phyloP scores from a whole-genome alignment of 2,797 vertebrate genomes.

The Coreius guichenoti region DNA sequence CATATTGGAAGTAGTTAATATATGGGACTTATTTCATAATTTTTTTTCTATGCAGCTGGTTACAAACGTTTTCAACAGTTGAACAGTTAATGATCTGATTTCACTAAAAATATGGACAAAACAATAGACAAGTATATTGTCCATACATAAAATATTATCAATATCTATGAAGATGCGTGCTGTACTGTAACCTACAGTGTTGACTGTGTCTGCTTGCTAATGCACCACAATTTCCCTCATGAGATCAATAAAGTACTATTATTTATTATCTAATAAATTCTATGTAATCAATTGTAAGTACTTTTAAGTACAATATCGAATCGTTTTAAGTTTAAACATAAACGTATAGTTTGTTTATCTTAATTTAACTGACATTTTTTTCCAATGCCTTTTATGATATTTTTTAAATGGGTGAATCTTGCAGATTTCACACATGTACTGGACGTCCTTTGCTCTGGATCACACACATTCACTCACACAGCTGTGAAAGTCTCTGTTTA shows the following conservation, averaged over 20 bases:
- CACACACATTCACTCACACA: not conserved
- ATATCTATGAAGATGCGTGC: not conserved
- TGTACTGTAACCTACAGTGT: not conserved
- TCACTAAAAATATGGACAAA: not conserved
- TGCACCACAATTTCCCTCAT: not conserved
- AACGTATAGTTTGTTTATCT: not conserved
- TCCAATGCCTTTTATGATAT: not conserved
- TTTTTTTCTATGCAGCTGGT: not conserved
- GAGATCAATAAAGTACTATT: constrained; percentile 5
- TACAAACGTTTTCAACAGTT: not conserved
- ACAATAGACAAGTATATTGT: not conserved
- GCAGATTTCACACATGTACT: not conserved
- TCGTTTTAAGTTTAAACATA: not conserved
- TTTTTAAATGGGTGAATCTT: not conserved
- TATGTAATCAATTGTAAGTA: not conserved
- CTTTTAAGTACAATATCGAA: not conserved
- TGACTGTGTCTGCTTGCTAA: not conserved
- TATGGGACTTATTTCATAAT: not conserved
- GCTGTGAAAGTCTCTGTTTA: not conserved
- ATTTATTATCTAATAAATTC: not conserved
- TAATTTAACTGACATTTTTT: too few relatives aligned
- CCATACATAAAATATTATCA: not conserved
- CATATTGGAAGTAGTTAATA: not conserved
- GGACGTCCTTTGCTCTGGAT: not conserved
- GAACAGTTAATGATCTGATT: not conserved